Base-by-base conservation (phyloP, 1,140 invertebrate genomes). In the Aphis craccivora region DNA sequence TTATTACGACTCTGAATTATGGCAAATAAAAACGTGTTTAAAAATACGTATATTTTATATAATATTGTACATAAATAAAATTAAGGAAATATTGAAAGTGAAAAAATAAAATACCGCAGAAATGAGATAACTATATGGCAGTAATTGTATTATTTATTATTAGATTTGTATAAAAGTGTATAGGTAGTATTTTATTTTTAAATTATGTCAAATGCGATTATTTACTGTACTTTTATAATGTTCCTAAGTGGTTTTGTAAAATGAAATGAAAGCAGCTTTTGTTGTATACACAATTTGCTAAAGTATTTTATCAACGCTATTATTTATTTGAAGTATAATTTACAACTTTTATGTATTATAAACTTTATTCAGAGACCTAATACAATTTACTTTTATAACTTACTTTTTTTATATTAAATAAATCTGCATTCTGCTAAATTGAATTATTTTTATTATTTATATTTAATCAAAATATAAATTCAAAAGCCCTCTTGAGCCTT, bases 61-160 rank as follows among this genome's bases (percentile, higher is more conserved):
- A 20, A 45, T 88, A 35, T 67, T 30, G 11, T 45, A 43, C 86
- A n/a, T 48, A 76, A 45, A 88, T 88, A 88, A 25, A 88, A 88
- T 88, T 48, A n/a, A 88, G 45, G 45, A 88, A 48, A 88, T 88
- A 88, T 48, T 88, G 86, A 88, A 88, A 88, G 43, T 88, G 43
- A 45, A 88, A 88, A 88, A 88, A 88, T 88, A 88, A 51, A 88
- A 88, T 40, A 22, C 30, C n/a, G 7, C 86, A 30, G 18, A 88
- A 88, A 48, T n/a, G 18, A 76, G n/a, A 76, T n/a, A 76, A 76
- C 30, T 35, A 76, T 51, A 48, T 48, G 86, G 45, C 35, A 53
- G 6, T 89, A 89, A 89, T 53, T 89, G 48, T n/a, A 45, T 89
- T 89, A 89, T 89, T 89, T 89, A 89, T 89, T 53, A 48, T 89